Conservation (phyloP, 2,888 invertebrate genomes). For the Petrolisthes cinctipes region DNA sequence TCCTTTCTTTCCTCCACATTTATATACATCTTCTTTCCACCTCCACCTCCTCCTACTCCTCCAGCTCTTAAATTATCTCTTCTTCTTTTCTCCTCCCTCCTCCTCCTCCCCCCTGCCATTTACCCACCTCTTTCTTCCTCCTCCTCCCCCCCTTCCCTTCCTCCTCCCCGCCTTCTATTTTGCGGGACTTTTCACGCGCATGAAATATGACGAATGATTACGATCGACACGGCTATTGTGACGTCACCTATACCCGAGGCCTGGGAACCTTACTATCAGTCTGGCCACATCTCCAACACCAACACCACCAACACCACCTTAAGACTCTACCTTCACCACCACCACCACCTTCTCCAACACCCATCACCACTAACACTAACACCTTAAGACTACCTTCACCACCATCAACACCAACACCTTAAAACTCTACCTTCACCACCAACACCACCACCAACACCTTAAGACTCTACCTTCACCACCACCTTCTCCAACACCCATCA, state of each 20-base stretch:
- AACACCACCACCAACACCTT: too few species aligned
- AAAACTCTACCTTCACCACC: too few species aligned
- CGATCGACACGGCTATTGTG: slow-evolving; percentile 54
- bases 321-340: background rate
- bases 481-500: too few species aligned
- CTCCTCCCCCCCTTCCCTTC: background rate
- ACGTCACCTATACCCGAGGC: slow-evolving; percentile 35
- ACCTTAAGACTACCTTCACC: too few species aligned
- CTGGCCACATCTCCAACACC: slow-evolving; percentile 8
- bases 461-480: too few species aligned
- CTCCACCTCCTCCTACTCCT: background rate
- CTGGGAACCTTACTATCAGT: slow-evolving; percentile 43
- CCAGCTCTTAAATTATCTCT: background rate
- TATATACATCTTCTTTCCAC: background rate
- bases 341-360: too few species aligned
- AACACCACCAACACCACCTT: background rate
- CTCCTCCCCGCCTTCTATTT: slow-evolving; percentile 20
- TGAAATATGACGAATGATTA: slow-evolving; percentile 52
- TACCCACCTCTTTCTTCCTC: background rate
- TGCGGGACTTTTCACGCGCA: slow-evolving; percentile 50
- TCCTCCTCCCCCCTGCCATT: background rate
- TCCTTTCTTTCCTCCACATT: background rate
- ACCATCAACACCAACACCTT: too few species aligned
- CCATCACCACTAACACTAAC: too few species aligned
- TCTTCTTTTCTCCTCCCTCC: background rate